Conservation (phyloP, 1,140 invertebrate genomes). For the Drosophila funebris region DNA sequence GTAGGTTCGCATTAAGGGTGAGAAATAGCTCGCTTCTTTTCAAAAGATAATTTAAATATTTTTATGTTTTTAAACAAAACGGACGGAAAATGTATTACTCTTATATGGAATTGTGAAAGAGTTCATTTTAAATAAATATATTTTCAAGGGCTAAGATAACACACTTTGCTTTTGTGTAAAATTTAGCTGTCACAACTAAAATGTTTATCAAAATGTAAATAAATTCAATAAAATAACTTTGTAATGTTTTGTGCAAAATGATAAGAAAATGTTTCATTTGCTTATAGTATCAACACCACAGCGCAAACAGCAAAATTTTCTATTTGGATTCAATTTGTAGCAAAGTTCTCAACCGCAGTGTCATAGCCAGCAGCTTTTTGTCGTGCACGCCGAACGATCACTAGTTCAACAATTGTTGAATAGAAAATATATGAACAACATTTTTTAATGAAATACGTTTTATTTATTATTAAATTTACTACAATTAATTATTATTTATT, state of each 20-base stretch:
- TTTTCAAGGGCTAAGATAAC: neutral
- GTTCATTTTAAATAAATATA: neutral
- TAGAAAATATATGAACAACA: neutral
- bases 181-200: neutral
- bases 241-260: neutral
- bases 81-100: neutral
- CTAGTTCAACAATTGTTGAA: neutral
- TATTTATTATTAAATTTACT: neutral
- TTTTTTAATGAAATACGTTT: neutral
- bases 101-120: neutral
- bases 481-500: slow-evolving; percentile 9
- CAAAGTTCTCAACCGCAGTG: slow-evolving; percentile 29
- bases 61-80: neutral
- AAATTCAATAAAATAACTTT: neutral
- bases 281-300: too few relatives aligned
- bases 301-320: neutral
- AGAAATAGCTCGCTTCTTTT: neutral
- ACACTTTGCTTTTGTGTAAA: neutral
- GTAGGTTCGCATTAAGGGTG: neutral
- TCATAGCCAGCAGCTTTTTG: slow-evolving; percentile 14
- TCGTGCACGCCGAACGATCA: slow-evolving; percentile 1
- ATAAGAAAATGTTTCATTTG: neutral
- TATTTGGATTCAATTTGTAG: neutral
- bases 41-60: neutral
- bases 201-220: neutral